These are phyloP conservation scores for Thera obeliscata DNA, from an alignment of 2,888 invertebrate species.

Conservation along the genomic window DNA sequence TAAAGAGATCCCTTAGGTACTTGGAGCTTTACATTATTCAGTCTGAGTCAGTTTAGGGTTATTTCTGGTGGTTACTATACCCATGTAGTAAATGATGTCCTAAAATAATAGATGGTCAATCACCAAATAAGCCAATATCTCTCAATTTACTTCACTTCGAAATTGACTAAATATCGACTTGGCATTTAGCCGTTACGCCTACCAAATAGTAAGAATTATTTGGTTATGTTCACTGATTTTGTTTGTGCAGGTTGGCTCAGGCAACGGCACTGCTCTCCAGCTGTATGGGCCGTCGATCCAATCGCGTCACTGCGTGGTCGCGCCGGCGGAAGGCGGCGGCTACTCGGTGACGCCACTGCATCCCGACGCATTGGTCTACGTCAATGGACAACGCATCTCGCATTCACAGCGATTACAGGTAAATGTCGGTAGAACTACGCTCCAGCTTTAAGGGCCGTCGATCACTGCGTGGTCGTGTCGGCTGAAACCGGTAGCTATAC, in stretches of 20 bases:
- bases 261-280: conserved; percentile 91
- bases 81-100: neutral
- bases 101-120: neutral
- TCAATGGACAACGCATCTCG: conserved; percentile 95
- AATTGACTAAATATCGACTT: no score
- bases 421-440: conserved; percentile 8
- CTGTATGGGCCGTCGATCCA: conserved; percentile 96
- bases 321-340: conserved; percentile 95
- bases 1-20: no score
- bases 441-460: neutral
- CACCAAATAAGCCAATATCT: neutral
- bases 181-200: neutral
- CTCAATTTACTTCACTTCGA: no score
- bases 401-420: conserved; percentile 96
- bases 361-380: conserved; percentile 96
- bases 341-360: conserved; percentile 97
- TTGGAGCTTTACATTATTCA: no score
- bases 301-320: conserved; percentile 97
- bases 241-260: conserved; percentile 86
- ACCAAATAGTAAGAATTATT: neutral
- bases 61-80: neutral
- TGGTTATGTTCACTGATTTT: neutral
- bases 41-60: conserved; percentile 3
- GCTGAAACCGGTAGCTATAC: conserved; percentile 97
- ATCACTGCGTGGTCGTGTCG: conserved; percentile 97